These are phyloP conservation scores for Myotis planiceps DNA, from an alignment of 2,797 vertebrate species.

Conservation along the genomic window DNA sequence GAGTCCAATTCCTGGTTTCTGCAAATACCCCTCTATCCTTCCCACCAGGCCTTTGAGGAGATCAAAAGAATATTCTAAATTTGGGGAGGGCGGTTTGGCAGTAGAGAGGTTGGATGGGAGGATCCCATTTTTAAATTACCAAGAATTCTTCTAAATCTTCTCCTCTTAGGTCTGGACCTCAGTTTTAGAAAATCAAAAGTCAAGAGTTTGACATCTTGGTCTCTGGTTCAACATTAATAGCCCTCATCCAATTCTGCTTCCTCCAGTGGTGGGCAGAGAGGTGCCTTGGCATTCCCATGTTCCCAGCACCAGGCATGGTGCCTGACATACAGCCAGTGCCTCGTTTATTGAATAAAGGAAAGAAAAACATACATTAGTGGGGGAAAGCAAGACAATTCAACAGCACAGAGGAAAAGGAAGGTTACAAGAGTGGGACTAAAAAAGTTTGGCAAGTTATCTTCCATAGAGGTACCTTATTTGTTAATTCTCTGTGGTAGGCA, in stretches of 20 bases:
- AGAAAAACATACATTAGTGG: not conserved
- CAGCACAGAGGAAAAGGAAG: not conserved
- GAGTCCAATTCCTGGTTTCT: not conserved
- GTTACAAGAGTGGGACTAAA: not conserved
- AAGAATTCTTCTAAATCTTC: not conserved
- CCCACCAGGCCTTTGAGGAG: not conserved
- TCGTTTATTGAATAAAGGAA: not conserved
- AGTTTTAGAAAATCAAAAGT: not conserved
- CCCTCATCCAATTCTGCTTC: not conserved
- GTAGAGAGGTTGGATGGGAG: not conserved
- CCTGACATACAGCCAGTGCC: not conserved
- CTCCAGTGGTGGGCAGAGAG: not conserved
- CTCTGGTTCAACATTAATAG: not conserved
- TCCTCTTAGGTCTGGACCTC: not conserved
- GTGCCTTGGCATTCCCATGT: not conserved
- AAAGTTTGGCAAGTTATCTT: not conserved
- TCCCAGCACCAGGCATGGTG: not conserved
- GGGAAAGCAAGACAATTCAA: not conserved
- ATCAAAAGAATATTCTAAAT: conserved; percentile 10
- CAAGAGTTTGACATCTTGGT: not conserved
- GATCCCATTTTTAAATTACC: conserved; percentile 7
- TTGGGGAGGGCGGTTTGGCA: not conserved
- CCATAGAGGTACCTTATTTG: not conserved
- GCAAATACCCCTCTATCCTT: not conserved
- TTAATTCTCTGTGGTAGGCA: not conserved